Conservation (phyloP, 2,888 invertebrate genomes). For the Podabrus alpinus region DNA sequence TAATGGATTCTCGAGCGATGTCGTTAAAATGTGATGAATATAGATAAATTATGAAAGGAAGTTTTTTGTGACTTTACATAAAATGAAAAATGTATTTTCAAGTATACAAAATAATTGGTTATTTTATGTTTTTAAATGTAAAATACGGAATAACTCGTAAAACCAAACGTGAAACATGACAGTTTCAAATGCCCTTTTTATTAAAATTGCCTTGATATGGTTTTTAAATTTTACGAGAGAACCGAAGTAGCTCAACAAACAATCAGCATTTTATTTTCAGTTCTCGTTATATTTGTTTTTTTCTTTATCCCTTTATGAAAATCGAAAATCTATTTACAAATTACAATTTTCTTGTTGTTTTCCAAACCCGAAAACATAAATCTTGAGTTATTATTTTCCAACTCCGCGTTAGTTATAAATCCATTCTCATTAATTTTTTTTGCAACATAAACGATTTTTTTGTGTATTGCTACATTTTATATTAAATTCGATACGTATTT, state of each 20-base stretch:
- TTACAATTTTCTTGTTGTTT: not conserved
- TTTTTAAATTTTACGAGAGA: not conserved
- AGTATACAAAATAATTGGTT: not conserved
- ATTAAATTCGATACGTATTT: not conserved
- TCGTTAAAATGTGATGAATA: slow-evolving; percentile 1
- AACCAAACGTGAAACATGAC: not conserved
- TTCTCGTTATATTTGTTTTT: not conserved
- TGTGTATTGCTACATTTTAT: not conserved
- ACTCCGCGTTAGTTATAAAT: not conserved
- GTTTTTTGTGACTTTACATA: not conserved
- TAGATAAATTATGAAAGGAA: not conserved
- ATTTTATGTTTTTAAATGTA: not conserved
- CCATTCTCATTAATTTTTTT: not conserved
- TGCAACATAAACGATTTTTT: not conserved
- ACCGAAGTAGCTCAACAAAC: not conserved
- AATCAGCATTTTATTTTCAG: not conserved
- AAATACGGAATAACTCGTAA: not conserved
- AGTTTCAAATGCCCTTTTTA: not conserved
- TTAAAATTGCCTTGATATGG: not conserved
- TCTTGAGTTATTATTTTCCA: not conserved
- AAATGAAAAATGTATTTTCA: not conserved
- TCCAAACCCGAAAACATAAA: not conserved
- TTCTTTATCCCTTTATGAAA: not conserved
- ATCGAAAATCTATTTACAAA: not conserved
- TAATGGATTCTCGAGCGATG: slow-evolving; percentile 1